Base-by-base conservation (phyloP, 1,140 invertebrate species). In the Asobara japonica region DNA sequence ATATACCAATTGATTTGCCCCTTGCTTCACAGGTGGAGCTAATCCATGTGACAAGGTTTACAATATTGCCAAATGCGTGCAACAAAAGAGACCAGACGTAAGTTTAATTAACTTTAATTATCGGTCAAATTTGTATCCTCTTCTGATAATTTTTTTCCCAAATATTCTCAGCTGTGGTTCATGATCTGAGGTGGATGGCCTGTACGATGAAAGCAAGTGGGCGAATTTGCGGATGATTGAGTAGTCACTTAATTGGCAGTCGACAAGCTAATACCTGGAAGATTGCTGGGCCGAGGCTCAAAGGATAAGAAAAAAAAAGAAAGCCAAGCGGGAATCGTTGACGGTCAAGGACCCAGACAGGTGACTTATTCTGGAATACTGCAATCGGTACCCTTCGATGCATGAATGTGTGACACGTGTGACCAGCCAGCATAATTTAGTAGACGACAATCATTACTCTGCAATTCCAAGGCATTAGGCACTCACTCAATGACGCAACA, bases 1-100 rank as follows among this genome's bases (percentile, higher is more conserved):
- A 60, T 45, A 22, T 0, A 22, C 20, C 10, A n/a, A 64, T 30
- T 33, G 16, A 68, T 36, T 16, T 18, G 13, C 48, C 51, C 20
- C 18, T 45, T 11, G 61, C 71, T 22, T 79, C 77, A 2, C 38
- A 82, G 80, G 30, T 2, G 82, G 80, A 5, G 33, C 68, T 0
- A 80, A 86, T 22, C n/a, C 22, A 3, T 86, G 85, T 67, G 75
- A 86, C 1, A 85, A 78, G 56, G 76, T 85, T 16, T 83, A 74
- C 68, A 77, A 78, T 0, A 65, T 78, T 4, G 83, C 78, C 0
- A 73, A 65, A 22, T 86, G 85, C 29, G 73, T 82, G 3, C 72
- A 81, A 2, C 2, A 0, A 0, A 76, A 76, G 20, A 72, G 71
- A 10, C 84, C 83, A 16, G 78, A 80, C 4, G 84, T 86, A 70